phyloP scores from a whole-genome alignment of 2,797 vertebrate species.

The Sebastes glaucus region DNA sequence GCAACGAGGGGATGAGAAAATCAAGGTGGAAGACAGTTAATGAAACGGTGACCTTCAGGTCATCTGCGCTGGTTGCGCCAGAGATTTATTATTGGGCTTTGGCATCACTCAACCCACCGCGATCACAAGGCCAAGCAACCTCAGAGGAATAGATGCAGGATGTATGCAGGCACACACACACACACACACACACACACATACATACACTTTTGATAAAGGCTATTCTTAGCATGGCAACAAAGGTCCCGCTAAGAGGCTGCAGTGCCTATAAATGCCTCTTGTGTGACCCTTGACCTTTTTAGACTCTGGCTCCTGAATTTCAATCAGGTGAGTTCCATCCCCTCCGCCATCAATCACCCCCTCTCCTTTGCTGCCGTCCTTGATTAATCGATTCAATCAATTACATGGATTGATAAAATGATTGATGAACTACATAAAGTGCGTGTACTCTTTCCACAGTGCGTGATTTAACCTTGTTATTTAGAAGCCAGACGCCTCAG shows the following conservation, averaged over 20 bases:
- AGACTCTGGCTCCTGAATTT: conserved; percentile 73
- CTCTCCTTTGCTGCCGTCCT: conserved; percentile 32
- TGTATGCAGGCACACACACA: not conserved
- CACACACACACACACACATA: not conserved
- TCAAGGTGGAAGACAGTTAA: conserved; percentile 82
- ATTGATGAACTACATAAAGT: conserved; percentile 53
- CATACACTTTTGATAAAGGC: conserved; percentile 24
- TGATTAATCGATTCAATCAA: conserved; percentile 66
- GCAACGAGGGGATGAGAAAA: conserved; percentile 65
- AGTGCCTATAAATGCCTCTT: conserved; percentile 51
- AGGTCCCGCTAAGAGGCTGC: conserved; percentile 25
- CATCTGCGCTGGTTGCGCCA: conserved; percentile 65
- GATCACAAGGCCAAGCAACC: conserved; percentile 65
- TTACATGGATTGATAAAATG: conserved; percentile 69
- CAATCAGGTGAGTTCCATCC: conserved; percentile 57
- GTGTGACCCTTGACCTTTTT: conserved; percentile 72
- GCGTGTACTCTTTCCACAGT: conserved; percentile 12
- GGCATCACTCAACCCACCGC: conserved; percentile 67
- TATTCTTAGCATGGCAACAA: conserved; percentile 37
- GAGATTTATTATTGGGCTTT: conserved; percentile 81
- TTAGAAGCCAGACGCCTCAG: conserved; percentile 4
- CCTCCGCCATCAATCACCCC: conserved; percentile 56
- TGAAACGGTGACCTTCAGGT: conserved; percentile 81
- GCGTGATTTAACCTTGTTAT: conserved; percentile 28
- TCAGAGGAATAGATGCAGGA: conserved; percentile 28